These are phyloP conservation scores for Lithobates pipiens DNA, from an alignment of 2,797 vertebrate species.

Conservation along the genomic window DNA sequence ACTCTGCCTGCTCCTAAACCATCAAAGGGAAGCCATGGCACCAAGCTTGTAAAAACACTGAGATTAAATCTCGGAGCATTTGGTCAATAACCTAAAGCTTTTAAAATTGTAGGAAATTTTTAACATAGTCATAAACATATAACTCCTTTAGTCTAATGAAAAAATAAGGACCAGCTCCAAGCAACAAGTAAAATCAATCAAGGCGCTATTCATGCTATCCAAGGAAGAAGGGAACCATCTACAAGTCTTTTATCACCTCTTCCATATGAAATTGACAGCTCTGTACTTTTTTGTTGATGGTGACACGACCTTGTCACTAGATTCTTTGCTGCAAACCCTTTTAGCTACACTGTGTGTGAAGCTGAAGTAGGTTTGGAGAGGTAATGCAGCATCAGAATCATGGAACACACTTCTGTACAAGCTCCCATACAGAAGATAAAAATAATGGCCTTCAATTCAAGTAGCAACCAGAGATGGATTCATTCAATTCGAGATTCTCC, in stretches of 20 bases:
- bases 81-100: not conserved
- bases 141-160: not conserved
- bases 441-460: too few relatives aligned
- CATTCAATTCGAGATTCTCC: too few relatives aligned
- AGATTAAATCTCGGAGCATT: not conserved
- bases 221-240: not conserved
- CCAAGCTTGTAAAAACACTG: not conserved
- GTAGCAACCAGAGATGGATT: too few relatives aligned
- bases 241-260: not conserved
- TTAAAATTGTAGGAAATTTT: not conserved
- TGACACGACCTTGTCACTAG: not conserved
- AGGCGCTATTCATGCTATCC: not conserved
- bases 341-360: too few relatives aligned
- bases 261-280: not conserved
- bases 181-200: not conserved
- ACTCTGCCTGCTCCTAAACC: not conserved
- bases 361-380: too few relatives aligned
- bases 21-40: not conserved
- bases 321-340: not conserved
- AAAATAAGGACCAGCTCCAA: not conserved
- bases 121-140: not conserved
- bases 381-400: too few relatives aligned
- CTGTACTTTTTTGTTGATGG: not conserved
- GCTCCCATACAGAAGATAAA: too few relatives aligned
- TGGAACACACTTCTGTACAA: too few relatives aligned